phyloP scores from a whole-genome alignment of 2,888 invertebrate genomes.

The Marasmarcha lunaedactyla region DNA sequence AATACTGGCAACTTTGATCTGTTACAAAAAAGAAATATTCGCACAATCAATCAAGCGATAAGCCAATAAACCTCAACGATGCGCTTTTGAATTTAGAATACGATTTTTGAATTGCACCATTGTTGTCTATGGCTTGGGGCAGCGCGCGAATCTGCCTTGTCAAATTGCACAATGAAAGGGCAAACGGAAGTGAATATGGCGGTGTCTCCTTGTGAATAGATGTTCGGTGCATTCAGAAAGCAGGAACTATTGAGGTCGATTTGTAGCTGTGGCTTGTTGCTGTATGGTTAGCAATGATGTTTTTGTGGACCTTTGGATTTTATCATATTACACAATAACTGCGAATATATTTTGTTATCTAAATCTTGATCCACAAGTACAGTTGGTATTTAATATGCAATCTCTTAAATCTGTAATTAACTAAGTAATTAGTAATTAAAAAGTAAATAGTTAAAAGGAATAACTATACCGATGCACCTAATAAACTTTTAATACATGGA shows the following conservation, averaged over 20 bases:
- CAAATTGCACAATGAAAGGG: slow-evolving; percentile 57
- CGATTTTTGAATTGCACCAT: slow-evolving; percentile 57
- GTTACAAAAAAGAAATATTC: slow-evolving; percentile 43
- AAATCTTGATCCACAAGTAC: no score
- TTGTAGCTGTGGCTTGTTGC: slow-evolving; percentile 23
- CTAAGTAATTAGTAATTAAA: no score
- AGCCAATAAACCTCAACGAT: slow-evolving; percentile 72
- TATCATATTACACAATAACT: no score
- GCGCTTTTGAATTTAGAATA: slow-evolving; percentile 66
- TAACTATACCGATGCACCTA: no score
- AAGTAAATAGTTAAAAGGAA: no score
- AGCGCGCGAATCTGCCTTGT: slow-evolving; percentile 50
- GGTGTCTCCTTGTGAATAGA: slow-evolving; percentile 55
- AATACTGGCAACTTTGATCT: slow-evolving; percentile 32
- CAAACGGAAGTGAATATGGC: slow-evolving; percentile 55
- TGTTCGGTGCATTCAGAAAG: slow-evolving; percentile 36
- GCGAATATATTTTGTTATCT: no score
- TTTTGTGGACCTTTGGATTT: no score
- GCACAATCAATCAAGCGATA: slow-evolving; percentile 71
- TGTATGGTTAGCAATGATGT: neutral
- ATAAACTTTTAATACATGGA: no score
- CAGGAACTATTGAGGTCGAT: slow-evolving; percentile 45
- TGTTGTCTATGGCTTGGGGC: slow-evolving; percentile 57
- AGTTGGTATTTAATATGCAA: no score
- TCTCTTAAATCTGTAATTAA: no score